These are phyloP conservation scores for Gobionotothen gibberifrons DNA, from an alignment of 2,797 vertebrate species.

Conservation along the genomic window DNA sequence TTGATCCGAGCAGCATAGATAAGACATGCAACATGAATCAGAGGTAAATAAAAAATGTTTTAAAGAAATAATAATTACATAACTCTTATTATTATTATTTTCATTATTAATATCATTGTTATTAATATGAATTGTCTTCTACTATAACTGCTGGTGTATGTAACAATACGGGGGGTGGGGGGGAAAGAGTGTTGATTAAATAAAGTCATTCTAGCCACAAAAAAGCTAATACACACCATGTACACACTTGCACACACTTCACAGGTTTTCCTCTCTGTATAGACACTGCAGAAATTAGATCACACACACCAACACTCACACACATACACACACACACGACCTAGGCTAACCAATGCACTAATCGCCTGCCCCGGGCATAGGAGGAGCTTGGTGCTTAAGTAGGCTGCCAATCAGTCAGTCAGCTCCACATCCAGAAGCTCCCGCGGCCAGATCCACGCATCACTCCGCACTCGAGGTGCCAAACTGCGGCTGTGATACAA, in stretches of 20 bases:
- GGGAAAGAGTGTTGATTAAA: constrained; percentile 7
- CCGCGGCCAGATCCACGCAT: constrained; percentile 89
- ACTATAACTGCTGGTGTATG: background rate
- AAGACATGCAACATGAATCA: too few species aligned
- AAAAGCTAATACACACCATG: constrained; percentile 15
- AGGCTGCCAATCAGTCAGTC: constrained; percentile 98
- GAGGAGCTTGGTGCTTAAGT: constrained; percentile 94
- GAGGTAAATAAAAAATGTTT: background rate
- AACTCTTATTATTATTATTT: constrained; percentile 1
- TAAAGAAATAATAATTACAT: background rate
- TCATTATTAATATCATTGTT: background rate
- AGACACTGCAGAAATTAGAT: constrained; percentile 64
- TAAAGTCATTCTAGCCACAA: constrained; percentile 19
- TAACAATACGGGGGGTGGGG: background rate
- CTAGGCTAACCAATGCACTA: constrained; percentile 87
- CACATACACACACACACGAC: constrained; percentile 68
- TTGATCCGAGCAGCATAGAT: too few species aligned
- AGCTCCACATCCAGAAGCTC: constrained; percentile 97
- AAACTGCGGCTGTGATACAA: constrained; percentile 89
- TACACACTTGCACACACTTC: constrained; percentile 39
- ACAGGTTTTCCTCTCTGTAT: constrained; percentile 44
- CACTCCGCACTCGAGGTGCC: constrained; percentile 92
- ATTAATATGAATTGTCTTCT: background rate
- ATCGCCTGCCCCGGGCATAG: constrained; percentile 92
- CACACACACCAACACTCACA: constrained; percentile 44